Evolutionary conservation across 2,113 vertebrate species (phyloP), one percentile per base, ranked within the genome.

Genomic region (Cercopithecus mona): DNA sequence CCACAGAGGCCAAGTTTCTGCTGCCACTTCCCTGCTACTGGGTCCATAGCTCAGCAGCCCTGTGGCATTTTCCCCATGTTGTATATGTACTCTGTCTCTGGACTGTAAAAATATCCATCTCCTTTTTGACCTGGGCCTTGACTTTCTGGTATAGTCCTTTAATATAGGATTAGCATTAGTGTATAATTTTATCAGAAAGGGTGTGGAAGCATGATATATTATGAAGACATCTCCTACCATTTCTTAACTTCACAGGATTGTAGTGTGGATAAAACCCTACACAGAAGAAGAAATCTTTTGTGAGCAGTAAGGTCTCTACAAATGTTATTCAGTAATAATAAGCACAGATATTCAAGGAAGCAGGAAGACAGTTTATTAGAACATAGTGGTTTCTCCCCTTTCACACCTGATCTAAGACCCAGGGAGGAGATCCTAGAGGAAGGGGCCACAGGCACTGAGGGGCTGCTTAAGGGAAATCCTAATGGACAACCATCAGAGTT

Each of bases 121-220:
- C 23, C 5, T 35, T 97, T 90, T 90, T 86, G 9, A 35, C 45
- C 23, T 73, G 59, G 82, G 75, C 45, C 32, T 93, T 70, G 8
- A 73, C 59, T 64, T 59, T 61, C 68, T 89, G 27, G 16, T 55
- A 59, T 61, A 68, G 17, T 76, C n/a, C 35, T 83, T 90, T 55
- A 79, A 96, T 12, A 73, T 52, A 30, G 45, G 30, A 94, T 45
- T 79, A 66, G 43, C 66, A 88, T 30, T 66, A 16, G 32, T 73
- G 17, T 43, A 6, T 80, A 84, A 83, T 89, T 92, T 93, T 90
- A 92, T 82, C 16, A 94, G 61, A 92, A 45, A 90, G 9, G 18
- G 3, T 55, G 6, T 48, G 35, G 25, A 8, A 94, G 52, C 43
- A 38, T 57, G 84, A 57, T 45, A 30, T 78, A 14, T 57, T 45